A percentile compares a stretch with the other conserved stretches of the same genome.
Evolutionary conservation across 2,113 vertebrate genomes (phyloP).

Genomic region (Aegypius monachus): DNA sequence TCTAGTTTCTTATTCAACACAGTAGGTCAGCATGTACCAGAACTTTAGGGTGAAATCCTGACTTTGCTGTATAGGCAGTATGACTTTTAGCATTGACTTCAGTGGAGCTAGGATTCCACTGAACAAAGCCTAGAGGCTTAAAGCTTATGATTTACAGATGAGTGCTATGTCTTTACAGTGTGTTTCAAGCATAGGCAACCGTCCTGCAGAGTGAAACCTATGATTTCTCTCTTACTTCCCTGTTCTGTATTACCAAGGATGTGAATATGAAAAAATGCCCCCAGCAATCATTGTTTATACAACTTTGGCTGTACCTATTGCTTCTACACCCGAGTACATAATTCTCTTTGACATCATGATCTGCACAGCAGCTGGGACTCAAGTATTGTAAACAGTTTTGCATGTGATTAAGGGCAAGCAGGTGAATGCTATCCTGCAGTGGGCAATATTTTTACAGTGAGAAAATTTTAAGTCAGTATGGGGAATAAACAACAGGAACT

Average conservation of each 20-base stretch:
- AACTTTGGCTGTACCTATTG: not conserved
- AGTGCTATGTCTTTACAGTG: not conserved
- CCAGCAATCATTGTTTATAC: not conserved
- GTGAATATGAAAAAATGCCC: not conserved
- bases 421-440: not conserved
- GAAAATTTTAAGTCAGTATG: not conserved
- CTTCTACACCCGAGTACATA: not conserved
- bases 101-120: not conserved
- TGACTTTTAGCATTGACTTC: not conserved
- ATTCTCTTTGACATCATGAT: not conserved
- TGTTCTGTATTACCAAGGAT: not conserved
- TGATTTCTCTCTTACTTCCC: not conserved
- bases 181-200: not conserved
- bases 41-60: not conserved
- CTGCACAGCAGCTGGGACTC: not conserved
- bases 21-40: not conserved
- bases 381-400: not conserved
- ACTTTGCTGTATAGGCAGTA: not conserved
- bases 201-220: not conserved
- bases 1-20: not conserved
- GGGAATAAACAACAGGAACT: not conserved
- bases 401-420: not conserved
- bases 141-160: not conserved
- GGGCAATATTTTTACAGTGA: not conserved
- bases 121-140: not conserved